Evolutionary conservation across 2,797 vertebrate species (phyloP).

Genomic region (Hypotaenidia philippensis): DNA sequence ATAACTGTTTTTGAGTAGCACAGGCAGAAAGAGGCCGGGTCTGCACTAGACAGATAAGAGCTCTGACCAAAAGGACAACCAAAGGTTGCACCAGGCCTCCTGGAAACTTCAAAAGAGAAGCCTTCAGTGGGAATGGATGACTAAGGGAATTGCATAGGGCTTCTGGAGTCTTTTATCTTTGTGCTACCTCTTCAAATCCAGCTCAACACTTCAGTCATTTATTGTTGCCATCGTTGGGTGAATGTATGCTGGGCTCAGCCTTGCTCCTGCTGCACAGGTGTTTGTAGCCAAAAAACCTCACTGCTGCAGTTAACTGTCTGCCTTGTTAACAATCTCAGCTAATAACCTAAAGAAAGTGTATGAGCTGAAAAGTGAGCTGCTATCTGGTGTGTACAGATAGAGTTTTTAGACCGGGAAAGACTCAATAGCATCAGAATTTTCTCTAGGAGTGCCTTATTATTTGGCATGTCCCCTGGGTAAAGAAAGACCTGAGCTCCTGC

Average conservation of each 20-base stretch:
- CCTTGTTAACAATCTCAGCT: not conserved
- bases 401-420: not conserved
- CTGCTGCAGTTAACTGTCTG: fast-evolving
- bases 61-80: slow-evolving; percentile 28
- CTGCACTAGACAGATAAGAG: slow-evolving; percentile 65
- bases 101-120: slow-evolving; percentile 57
- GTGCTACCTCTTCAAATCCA: slow-evolving; percentile 20
- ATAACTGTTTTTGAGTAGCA: not conserved
- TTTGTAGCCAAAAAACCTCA: not conserved
- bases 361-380: not conserved
- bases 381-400: not conserved
- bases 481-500: not conserved
- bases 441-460: not conserved
- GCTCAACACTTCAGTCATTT: slow-evolving; percentile 4
- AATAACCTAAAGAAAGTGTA: not conserved
- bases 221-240: not conserved
- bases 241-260: not conserved
- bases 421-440: not conserved
- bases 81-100: slow-evolving; percentile 1
- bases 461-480: not conserved
- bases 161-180: slow-evolving; percentile 35
- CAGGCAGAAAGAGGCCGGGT: not conserved
- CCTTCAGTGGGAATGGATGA: slow-evolving; percentile 55
- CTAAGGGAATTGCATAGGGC: slow-evolving; percentile 53
- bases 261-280: not conserved